phyloP scores from a whole-genome alignment of 2,797 vertebrate genomes.

The Taenioides sp. region DNA sequence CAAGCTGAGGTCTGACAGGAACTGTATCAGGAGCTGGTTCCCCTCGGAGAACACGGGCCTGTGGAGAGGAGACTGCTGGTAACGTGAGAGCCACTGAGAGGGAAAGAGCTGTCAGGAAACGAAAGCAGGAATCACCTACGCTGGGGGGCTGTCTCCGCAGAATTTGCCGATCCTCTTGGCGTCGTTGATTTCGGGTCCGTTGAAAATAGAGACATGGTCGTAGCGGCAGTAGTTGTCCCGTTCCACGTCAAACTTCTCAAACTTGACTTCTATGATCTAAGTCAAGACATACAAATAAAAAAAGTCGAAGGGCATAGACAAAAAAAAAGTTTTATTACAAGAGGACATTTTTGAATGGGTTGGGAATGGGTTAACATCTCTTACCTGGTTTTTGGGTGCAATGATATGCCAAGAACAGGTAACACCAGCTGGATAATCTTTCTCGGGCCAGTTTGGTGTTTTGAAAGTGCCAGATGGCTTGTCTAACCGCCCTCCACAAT shows the following conservation, averaged over 20 bases:
- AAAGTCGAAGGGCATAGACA: background rate
- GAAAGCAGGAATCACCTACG: slow-evolving; percentile 79
- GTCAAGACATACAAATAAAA: slow-evolving; percentile 15
- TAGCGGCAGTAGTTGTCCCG: slow-evolving; percentile 98
- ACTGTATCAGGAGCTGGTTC: slow-evolving; percentile 95
- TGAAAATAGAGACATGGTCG: slow-evolving; percentile 94
- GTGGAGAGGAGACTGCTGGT: slow-evolving; percentile 44
- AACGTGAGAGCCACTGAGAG: slow-evolving; percentile 14
- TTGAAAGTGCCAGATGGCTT: slow-evolving; percentile 89
- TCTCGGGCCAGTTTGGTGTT: slow-evolving; percentile 97
- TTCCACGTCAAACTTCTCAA: slow-evolving; percentile 99
- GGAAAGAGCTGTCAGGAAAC: background rate
- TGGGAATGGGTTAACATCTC: background rate
- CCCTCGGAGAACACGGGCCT: slow-evolving; percentile 93
- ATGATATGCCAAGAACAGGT: slow-evolving; percentile 96
- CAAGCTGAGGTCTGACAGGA: slow-evolving; percentile 96
- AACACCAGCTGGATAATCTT: slow-evolving; percentile 95
- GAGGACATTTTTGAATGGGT: background rate
- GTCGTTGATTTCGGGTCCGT: slow-evolving; percentile 92
- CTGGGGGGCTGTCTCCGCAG: slow-evolving; percentile 95
- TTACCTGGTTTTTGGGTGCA: slow-evolving; percentile 94
- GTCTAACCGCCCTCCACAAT: slow-evolving; percentile 91
- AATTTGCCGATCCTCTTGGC: slow-evolving; percentile 94
- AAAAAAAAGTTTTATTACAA: background rate
- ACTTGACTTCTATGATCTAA: slow-evolving; percentile 91